Percentiles rank a stretch among this genome's conserved stretches.
These are phyloP conservation scores for Hypercompe scribonia DNA, from an alignment of 2,888 invertebrate genomes.

Conservation along the genomic window DNA sequence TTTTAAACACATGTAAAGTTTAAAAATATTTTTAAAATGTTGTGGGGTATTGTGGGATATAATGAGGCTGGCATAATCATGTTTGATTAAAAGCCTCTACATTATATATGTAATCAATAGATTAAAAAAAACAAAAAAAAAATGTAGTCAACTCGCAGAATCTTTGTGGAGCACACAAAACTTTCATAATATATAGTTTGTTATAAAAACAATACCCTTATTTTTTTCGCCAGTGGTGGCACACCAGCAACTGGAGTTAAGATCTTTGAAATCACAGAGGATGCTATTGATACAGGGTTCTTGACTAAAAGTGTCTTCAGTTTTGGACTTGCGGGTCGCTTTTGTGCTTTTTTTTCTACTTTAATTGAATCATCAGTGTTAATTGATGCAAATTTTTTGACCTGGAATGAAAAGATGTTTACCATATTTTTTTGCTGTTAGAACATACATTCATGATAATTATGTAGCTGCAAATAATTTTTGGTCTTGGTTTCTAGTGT, in stretches of 20 bases:
- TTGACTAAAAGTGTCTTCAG: slow-evolving; percentile 63
- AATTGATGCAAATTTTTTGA: slow-evolving; percentile 82
- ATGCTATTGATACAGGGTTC: slow-evolving; percentile 65
- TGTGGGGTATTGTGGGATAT: too few relatives aligned
- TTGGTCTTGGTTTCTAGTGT: not conserved
- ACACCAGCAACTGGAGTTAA: slow-evolving; percentile 48
- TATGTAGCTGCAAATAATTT: too few relatives aligned
- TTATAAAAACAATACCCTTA: slow-evolving; percentile 65
- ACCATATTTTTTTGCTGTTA: not conserved
- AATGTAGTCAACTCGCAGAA: too few relatives aligned
- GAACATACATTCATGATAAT: not conserved
- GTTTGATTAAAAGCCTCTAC: too few relatives aligned
- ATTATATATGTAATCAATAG: too few relatives aligned
- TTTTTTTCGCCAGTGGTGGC: slow-evolving; percentile 66
- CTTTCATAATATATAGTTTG: not conserved
- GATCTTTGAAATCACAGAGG: slow-evolving; percentile 44
- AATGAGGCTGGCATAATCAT: too few relatives aligned
- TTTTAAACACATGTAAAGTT: too few relatives aligned
- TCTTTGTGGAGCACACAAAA: not conserved
- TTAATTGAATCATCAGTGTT: slow-evolving; percentile 64
- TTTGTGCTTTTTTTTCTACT: slow-evolving; percentile 69
- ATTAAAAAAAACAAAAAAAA: too few relatives aligned
- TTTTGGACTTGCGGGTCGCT: slow-evolving; percentile 74
- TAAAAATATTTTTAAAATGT: too few relatives aligned
- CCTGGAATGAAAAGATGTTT: slow-evolving; percentile 56